Conservation (phyloP, 2,113 vertebrate species). For the Urocitellus parryii region DNA sequence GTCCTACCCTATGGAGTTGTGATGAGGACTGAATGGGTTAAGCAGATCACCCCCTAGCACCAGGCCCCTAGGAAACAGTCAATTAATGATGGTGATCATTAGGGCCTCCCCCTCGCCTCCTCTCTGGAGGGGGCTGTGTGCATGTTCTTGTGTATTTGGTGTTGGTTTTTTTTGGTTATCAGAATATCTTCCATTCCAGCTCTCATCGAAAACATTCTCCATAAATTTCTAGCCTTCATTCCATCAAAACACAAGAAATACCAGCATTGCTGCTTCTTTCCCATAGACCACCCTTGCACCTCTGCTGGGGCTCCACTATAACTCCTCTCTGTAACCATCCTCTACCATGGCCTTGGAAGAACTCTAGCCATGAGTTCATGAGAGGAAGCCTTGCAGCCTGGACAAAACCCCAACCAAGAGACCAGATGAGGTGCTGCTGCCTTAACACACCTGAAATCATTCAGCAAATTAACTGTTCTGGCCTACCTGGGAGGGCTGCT, state of each 20-base stretch:
- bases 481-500: background rate
- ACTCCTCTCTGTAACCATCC: background rate
- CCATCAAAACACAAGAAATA: background rate
- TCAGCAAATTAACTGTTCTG: background rate
- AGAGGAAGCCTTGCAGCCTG: background rate
- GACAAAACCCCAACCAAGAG: background rate
- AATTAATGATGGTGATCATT: too few species aligned
- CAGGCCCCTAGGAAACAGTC: background rate
- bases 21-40: background rate
- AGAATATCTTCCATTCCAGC: background rate
- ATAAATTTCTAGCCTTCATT: background rate
- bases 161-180: background rate
- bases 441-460: background rate
- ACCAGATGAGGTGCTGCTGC: background rate
- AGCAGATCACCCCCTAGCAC: background rate
- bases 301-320: background rate
- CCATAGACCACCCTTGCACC: background rate
- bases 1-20: background rate
- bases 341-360: background rate
- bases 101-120: background rate
- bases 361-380: background rate
- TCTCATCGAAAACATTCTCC: background rate
- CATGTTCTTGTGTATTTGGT: rapidly evolving
- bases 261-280: background rate
- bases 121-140: background rate